Base-by-base conservation (phyloP, 2,797 vertebrate species). In the Ambastaia sidthimunki region DNA sequence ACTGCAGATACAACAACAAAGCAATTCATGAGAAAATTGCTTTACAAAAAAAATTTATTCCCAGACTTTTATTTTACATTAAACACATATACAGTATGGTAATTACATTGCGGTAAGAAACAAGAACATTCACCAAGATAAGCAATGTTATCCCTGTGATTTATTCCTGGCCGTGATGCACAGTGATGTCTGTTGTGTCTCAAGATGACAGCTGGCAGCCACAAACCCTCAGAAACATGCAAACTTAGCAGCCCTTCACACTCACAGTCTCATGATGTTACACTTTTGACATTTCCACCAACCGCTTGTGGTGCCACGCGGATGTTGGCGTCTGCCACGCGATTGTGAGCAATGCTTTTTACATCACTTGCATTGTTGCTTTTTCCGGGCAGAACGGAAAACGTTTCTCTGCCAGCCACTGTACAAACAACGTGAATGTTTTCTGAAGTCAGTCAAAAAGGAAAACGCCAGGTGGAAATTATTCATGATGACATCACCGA, bases 21-120 rank as follows among this genome's bases (percentile, higher is more conserved):
- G 66, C 12, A 16, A 48, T 60, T 69, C 28, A 41, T 31, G 54
- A 50, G 66, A 50, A 31, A 78, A 60, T 4, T 67, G 50, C 10
- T 47, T 7, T 59, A 47, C 4, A 0, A n/a, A n/a, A n/a, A n/a
- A n/a, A n/a, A 48, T 18, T 69, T 31, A 23, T 1, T 76, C 48
- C 28, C 0, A 18, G 50, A 7, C 63, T 59, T 68, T 28, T 57
- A 13, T 55, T 62, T 71, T 63, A 60, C 47, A 63, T n/a, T 69
- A 60, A 69, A 69, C 66, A 69, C 23, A n/a, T 4, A 21, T 15
- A 71, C 44, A 55, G 31, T 10, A 37, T 19, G 67, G 48, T 70
- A 65, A 74, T 85, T 85, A 84, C 57, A 55, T 70, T 59, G 71
- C 80, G 21, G 82, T 62, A 68, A 77, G 70, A 80, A 41, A 50